Base-by-base conservation (phyloP, 2,113 vertebrate genomes). In the Tachysurus vachellii region DNA sequence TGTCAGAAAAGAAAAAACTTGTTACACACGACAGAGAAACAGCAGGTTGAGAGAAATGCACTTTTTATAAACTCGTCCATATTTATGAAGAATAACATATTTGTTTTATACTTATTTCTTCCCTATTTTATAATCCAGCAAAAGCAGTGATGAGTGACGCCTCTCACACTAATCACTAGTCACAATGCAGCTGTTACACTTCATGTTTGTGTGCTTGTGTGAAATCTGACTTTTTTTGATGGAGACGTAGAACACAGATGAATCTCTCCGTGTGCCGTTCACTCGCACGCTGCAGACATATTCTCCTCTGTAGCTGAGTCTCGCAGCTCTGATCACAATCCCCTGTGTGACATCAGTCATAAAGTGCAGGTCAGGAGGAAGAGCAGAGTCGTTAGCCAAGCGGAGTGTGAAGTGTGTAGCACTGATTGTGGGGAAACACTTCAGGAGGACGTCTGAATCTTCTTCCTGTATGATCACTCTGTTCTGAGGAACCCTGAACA, bases 281-380 rank as follows among this genome's bases (percentile, higher is more conserved):
- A 94, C 92, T 77, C 28, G 82, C 2, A 93, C 94, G 1, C 89
- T 91, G 61, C 98, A 99, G 1, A 89, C 44, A 16, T 98, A 99
- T 0, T 0, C 0, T 0, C 93, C 92, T 0, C 44, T 91, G 19
- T 96, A 93, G 0, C 87, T 31, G 9, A 0, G 91, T 56, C 91
- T 92, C n/a, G 94, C 88, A 0, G 93, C 86, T 83, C 64, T 92
- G 7, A 99, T 93, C 12, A 92, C 92, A 36, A 96, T 93, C 84
- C 97, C 98, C 0, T 12, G 91, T 86, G 76, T 88, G 2, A 89
- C 76, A 1, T 95, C 91, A 17, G 89, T 36, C 9, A 92, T 94
- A 64, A 93, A 92, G 0, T 89, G 91, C 92, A 95, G 93, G 31
- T 91, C 92, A 0, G 0, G 31, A 0, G 93, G 93, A 13, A 92